A percentile compares a stretch with the other conserved stretches of the same genome.
Conservation (phyloP, 37 sponge, comb jelly and placozoan genomes). For the Petrosia ficiformis region DNA sequence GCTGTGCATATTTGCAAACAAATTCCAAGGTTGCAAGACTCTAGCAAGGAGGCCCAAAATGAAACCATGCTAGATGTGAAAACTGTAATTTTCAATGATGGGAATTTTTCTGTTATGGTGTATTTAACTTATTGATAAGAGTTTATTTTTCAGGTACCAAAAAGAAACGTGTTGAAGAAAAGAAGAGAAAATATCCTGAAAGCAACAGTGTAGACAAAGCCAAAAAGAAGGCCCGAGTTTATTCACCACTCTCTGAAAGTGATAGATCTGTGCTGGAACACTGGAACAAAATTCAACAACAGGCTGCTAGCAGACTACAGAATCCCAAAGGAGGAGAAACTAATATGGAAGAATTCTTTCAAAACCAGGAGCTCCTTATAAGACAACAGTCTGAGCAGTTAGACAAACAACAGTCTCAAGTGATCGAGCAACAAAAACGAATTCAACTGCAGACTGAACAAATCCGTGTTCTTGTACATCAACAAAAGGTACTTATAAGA, state of each 20-base stretch:
- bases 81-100: no score
- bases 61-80: no score
- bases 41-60: no score
- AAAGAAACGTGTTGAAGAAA: slow-evolving; percentile 15
- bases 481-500: slow-evolving; percentile 17
- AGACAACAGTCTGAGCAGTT: slow-evolving; percentile 34
- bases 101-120: no score
- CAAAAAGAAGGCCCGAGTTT: slow-evolving; percentile 18
- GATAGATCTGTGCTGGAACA: slow-evolving; percentile 29
- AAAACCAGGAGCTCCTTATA: slow-evolving; percentile 29
- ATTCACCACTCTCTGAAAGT: slow-evolving; percentile 1
- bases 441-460: slow-evolving; percentile 24
- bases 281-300: slow-evolving; percentile 51
- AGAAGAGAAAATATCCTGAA: slow-evolving; percentile 18
- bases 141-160: neutral
- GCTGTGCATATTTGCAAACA: no score
- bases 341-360: slow-evolving; percentile 3
- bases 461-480: slow-evolving; percentile 29
- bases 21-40: no score
- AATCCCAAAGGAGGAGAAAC: neutral
- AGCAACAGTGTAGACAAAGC: neutral
- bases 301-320: neutral
- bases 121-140: no score
- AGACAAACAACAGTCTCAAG: slow-evolving; percentile 51
- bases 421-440: slow-evolving; percentile 38